These are phyloP conservation scores for Remorina albescens DNA, from an alignment of 2,797 vertebrate genomes.

Conservation along the genomic window DNA sequence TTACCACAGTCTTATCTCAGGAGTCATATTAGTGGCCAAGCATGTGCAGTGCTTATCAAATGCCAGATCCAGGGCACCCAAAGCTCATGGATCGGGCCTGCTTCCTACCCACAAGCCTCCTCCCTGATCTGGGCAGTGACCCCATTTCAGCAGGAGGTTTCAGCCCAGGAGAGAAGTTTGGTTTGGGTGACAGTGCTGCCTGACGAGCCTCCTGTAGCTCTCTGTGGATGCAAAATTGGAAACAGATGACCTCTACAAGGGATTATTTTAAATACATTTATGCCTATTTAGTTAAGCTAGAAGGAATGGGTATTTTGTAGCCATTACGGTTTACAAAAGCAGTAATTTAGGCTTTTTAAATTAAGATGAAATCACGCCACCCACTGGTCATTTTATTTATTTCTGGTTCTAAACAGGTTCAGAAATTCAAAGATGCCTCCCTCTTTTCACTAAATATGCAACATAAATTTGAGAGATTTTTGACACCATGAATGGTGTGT, in stretches of 20 bases:
- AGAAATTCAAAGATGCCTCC: no score
- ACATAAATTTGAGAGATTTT: not conserved
- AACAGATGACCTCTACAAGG: not conserved
- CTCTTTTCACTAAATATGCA: not conserved
- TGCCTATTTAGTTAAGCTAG: not conserved
- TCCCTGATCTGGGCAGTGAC: constrained; percentile 68
- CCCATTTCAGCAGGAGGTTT: constrained; percentile 36
- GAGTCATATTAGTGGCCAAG: not conserved
- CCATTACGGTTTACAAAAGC: not conserved
- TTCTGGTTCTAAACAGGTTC: not conserved
- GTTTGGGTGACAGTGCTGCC: constrained; percentile 82
- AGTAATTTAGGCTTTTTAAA: not conserved
- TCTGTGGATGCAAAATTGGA: constrained; percentile 68
- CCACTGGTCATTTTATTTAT: constrained; percentile 14
- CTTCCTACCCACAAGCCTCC: constrained; percentile 87
- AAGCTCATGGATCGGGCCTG: constrained; percentile 89
- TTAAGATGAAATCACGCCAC: constrained; percentile 18
- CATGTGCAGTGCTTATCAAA: constrained; percentile 21
- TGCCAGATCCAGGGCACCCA: constrained; percentile 76
- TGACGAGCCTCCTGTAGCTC: constrained; percentile 91
- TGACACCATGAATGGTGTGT: not conserved
- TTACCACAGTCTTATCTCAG: not conserved
- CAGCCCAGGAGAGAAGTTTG: constrained; percentile 42
- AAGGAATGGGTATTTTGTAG: not conserved
- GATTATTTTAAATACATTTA: not conserved